A percentile compares a stretch with the other conserved stretches of the same genome.
phyloP scores from a whole-genome alignment of 2,888 invertebrate genomes.

The Anagyrus pseudococci region DNA sequence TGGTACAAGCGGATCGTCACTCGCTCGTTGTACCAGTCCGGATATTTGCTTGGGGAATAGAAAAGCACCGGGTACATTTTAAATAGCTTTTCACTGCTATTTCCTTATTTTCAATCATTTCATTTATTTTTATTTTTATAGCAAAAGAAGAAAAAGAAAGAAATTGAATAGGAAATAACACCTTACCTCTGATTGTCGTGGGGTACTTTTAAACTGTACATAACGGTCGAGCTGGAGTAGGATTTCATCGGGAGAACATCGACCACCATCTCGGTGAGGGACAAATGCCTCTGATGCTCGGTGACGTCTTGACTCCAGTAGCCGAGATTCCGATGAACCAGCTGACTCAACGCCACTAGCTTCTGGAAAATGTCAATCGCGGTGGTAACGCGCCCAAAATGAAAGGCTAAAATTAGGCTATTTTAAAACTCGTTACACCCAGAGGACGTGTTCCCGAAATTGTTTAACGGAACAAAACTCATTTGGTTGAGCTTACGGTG shows the following conservation, averaged over 20 bases:
- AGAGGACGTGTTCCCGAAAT: too few species aligned
- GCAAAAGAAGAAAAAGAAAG: background rate
- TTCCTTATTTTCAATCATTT: too few species aligned
- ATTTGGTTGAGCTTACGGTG: too few species aligned
- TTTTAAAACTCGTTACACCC: too few species aligned
- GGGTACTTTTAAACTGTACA: conserved; percentile 56
- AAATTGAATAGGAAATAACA: background rate
- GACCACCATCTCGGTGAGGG: conserved; percentile 54
- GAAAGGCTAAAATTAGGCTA: too few species aligned
- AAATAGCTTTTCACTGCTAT: too few species aligned
- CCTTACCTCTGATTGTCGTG: conserved; percentile 51
- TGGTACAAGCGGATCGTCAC: conserved; percentile 56
- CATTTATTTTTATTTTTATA: background rate
- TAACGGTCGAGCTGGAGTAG: conserved; percentile 48
- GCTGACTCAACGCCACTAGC: conserved; percentile 57
- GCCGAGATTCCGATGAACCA: conserved; percentile 57
- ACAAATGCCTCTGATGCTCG: conserved; percentile 53
- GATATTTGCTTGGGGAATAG: conserved; percentile 53
- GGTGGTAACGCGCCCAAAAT: too few species aligned
- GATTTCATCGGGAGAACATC: conserved; percentile 56
- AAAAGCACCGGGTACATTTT: too few species aligned
- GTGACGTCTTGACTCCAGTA: conserved; percentile 56
- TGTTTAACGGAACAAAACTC: too few species aligned
- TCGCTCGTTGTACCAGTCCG: conserved; percentile 61
- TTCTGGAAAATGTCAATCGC: conserved; percentile 56